Percentiles rank a stretch among this genome's conserved stretches.
phyloP scores from a whole-genome alignment of 2,797 vertebrate genomes.

The Craterocephalus amniculus region DNA sequence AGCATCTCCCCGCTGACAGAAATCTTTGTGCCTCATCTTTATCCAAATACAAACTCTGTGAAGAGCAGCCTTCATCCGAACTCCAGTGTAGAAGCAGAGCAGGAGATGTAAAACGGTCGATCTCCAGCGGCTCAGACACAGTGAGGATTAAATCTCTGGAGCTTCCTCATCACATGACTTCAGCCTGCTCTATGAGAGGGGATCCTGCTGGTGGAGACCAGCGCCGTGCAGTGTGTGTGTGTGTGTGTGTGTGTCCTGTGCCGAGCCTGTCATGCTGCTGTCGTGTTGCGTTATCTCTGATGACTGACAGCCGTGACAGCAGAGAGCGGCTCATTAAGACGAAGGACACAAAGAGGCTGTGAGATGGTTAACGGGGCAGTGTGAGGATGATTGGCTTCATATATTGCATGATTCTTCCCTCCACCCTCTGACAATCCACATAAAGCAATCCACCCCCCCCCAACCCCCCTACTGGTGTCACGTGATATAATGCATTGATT shows the following conservation, averaged over 20 bases:
- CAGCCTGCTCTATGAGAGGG: not conserved
- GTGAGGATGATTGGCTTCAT: not conserved
- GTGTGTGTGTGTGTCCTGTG: not conserved
- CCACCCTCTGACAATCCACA: too few relatives aligned
- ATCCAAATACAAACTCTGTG: too few relatives aligned
- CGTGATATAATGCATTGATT: too few relatives aligned
- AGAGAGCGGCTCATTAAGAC: slow-evolving; percentile 26
- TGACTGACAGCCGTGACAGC: slow-evolving; percentile 31
- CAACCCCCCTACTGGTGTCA: too few relatives aligned
- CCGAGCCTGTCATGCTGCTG: slow-evolving; percentile 18
- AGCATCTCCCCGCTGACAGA: not conserved
- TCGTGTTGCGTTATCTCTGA: slow-evolving; percentile 32
- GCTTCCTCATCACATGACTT: not conserved
- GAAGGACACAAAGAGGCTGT: not conserved
- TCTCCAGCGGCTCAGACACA: not conserved
- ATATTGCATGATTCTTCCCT: not conserved
- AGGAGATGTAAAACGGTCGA: not conserved
- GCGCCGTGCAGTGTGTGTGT: not conserved
- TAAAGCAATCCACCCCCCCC: too few relatives aligned
- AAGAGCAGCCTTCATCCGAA: too few relatives aligned
- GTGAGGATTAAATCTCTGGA: not conserved
- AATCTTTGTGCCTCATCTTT: too few relatives aligned
- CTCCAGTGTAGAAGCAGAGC: not conserved
- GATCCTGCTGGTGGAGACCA: not conserved
- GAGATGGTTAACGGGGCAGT: slow-evolving; percentile 7